Evolutionary conservation across 1,140 invertebrate species (phyloP), one percentile per base, ranked within the genome.

Genomic region (Metopolophium dirhodum): DNA sequence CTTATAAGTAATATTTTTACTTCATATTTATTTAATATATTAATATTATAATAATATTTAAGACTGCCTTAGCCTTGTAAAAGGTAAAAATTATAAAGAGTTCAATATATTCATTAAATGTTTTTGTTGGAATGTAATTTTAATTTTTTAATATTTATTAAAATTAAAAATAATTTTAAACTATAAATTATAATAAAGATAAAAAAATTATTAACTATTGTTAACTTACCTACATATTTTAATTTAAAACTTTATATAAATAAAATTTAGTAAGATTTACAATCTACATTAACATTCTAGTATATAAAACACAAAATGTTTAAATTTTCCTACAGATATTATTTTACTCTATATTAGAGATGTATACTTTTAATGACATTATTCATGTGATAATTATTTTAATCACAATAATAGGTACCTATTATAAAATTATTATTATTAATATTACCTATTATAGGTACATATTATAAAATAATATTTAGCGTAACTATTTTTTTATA

Each of bases 341-440:
- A 89, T 89, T 57, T 35, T 49, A 54, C 47, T 89, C 87, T 89
- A 89, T 57, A 89, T 54, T 89, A 57, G 49, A 57, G 35, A 14
- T n/a, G n/a, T 18, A n/a, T 88, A 49, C 26, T 57, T 37, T 26
- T 41, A 22, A 54, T 0, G 22, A 85, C 0, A 89, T 37, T 54
- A 54, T 57, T 51, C 8, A 57, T 89, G 49, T 89, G n/a, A 89
- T 89, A 89, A n/a, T 54, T 37, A 37, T 23, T 54, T 54, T 85
- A 85, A 47, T 30, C 30, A 86, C 45, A 86, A 47, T 86, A 47
- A 89, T 88, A 23, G 37, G 23, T 30, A 35, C 0, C 37, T 37
- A 23, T 54, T 47, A 47, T 51, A 35, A 54, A 89, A 35, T 54
- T 41, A 41, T 41, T 41, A 41, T 41, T 41, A 41, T 41, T 41